phyloP scores from a whole-genome alignment of 2,113 vertebrate species.

The Accipiter cooperii region DNA sequence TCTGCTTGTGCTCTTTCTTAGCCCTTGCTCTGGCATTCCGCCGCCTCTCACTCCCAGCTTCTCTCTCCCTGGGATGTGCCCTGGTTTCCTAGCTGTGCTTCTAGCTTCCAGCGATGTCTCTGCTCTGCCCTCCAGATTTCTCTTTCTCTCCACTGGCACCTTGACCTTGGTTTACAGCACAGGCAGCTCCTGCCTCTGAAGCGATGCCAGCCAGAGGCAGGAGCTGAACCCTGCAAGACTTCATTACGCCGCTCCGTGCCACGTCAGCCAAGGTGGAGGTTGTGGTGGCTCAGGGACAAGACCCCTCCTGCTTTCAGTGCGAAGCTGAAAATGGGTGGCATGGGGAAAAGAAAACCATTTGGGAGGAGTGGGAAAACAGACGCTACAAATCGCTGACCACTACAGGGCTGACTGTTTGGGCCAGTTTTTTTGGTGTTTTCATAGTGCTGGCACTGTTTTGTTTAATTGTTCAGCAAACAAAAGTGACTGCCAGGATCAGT shows the following conservation, averaged over 20 bases:
- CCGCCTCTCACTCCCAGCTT: not conserved
- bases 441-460: not conserved
- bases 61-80: not conserved
- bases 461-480: not conserved
- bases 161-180: not conserved
- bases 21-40: not conserved
- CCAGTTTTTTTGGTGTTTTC: not conserved
- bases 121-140: not conserved
- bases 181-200: not conserved
- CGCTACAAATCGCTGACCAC: not conserved
- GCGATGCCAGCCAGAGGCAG: not conserved
- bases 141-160: not conserved
- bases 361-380: not conserved
- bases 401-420: not conserved
- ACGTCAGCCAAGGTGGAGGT: not conserved
- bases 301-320: not conserved
- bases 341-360: not conserved
- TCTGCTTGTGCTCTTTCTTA: not conserved
- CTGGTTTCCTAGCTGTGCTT: not conserved
- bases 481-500: not conserved
- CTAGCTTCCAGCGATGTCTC: not conserved
- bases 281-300: not conserved
- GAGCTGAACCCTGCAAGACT: not conserved
- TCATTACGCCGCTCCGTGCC: accelerated
- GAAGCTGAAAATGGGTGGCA: not conserved